phyloP scores from a whole-genome alignment of 1,140 invertebrate species.

The Bicyclus anynana region DNA sequence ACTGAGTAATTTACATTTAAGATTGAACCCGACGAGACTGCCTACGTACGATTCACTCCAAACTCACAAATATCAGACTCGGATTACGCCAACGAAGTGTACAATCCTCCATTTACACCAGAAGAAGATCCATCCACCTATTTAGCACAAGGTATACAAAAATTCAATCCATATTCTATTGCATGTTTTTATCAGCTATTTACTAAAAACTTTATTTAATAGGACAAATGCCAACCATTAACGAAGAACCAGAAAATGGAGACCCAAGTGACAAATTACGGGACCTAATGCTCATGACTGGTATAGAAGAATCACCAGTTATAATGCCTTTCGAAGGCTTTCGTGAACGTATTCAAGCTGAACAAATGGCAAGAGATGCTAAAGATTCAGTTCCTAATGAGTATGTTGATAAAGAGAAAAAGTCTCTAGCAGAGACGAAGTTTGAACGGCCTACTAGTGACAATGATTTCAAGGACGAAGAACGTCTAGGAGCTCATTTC shows the following conservation, averaged over 20 bases:
- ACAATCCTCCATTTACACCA: constrained; percentile 80
- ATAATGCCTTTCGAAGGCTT: constrained; percentile 64
- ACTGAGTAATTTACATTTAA: constrained; percentile 31
- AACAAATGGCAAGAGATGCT: constrained; percentile 35
- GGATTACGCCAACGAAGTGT: constrained; percentile 87
- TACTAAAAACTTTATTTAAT: constrained; percentile 3
- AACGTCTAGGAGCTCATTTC: constrained; percentile 58
- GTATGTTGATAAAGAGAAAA: constrained; percentile 60
- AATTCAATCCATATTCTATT: background rate
- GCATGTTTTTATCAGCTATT: background rate
- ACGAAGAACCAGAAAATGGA: constrained; percentile 24
- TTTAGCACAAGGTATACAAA: constrained; percentile 45
- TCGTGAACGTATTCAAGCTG: constrained; percentile 57
- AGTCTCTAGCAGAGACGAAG: constrained; percentile 44
- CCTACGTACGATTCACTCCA: constrained; percentile 88
- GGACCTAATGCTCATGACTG: constrained; percentile 54
- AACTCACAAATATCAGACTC: constrained; percentile 81
- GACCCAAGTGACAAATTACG: constrained; percentile 62
- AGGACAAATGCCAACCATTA: background rate
- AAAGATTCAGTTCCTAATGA: constrained; percentile 28
- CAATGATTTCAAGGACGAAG: constrained; percentile 49
- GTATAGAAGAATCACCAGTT: constrained; percentile 50
- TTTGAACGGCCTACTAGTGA: constrained; percentile 32
- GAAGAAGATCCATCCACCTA: constrained; percentile 49
- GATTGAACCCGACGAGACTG: constrained; percentile 82